These are phyloP conservation scores for Pseudobourletiella spinata DNA, from an alignment of 1,140 invertebrate species.

Conservation along the genomic window DNA sequence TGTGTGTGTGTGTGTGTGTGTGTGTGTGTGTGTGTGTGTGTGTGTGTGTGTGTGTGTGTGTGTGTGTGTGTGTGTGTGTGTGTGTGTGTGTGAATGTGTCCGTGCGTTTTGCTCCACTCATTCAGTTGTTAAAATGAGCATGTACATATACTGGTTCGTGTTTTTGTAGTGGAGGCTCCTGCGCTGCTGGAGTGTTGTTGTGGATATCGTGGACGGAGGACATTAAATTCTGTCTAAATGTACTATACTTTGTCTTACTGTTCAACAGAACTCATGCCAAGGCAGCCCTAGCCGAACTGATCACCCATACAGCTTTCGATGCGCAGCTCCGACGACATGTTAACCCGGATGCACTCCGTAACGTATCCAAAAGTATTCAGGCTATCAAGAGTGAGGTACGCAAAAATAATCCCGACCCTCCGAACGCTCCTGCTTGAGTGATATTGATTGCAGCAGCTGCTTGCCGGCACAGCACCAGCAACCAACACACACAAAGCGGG, in stretches of 20 bases:
- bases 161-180: not conserved
- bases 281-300: conserved; percentile 8
- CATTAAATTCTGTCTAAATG: not conserved
- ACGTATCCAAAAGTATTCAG: conserved; percentile 8
- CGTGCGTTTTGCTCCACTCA: too few relatives aligned
- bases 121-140: not conserved
- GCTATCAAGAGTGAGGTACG: conserved; percentile 6
- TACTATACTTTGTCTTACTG: not conserved
- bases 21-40: too few relatives aligned
- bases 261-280: conserved; percentile 13
- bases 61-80: too few relatives aligned
- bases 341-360: not conserved
- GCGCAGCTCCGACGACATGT: conserved; percentile 7
- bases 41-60: too few relatives aligned
- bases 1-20: too few relatives aligned
- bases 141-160: not conserved
- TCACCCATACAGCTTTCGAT: conserved; percentile 3
- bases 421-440: not conserved
- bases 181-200: not conserved
- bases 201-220: too few relatives aligned
- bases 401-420: not conserved
- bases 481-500: not conserved
- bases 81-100: too few relatives aligned
- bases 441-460: not conserved
- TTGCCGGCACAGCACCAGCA: not conserved